Base-by-base conservation (phyloP, 2,797 vertebrate species). In the Rousettus madagascariensis region DNA sequence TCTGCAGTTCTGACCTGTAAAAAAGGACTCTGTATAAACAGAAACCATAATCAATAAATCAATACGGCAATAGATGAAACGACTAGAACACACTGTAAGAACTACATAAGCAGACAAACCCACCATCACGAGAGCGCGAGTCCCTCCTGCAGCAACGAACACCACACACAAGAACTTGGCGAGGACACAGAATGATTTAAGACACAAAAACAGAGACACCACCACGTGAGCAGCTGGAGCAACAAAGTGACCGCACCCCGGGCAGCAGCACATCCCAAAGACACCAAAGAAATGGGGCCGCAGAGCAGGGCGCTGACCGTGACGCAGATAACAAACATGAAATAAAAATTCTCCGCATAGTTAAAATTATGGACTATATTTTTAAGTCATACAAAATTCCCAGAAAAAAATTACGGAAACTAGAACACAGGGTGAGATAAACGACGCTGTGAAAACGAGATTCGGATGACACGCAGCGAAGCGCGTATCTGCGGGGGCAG, bases 1-100 rank as follows among this genome's bases (percentile, higher is more conserved):
- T 96, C 99, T 99, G 78, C 99, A 99, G 92, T 98, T 99, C 93
- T 99, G 99, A 3, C 99, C 99, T 97, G 98, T 99, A 97, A 99
- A 99, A 99, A 99, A 99, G 8, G 99, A 99, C 61, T 99, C 99
- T 99, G 95, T 28, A 98, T 69, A 90, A 69, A 36, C 33, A 97
- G 11, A 97, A 95, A 96, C 86, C 15, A 97, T 49, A 96, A 49
- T 77, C 33, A 95, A 43, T 66, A 16, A 71, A 30, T 72, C 63
- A 38, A 51, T 36, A 77, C 20, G 65, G 49, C 51, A 68, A 79
- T 0, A 92, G 51, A 49, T n/a, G 30, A 66, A 59, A 63, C 2
- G 4, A 46, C 78, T 28, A 57, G 15, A 90, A 91, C 77, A 72
- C 55, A 95, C 0, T 11, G 16, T 68, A 88, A 92, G 63, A 69